Percentiles rank a stretch among this genome's conserved stretches.
Evolutionary conservation across 2,113 vertebrate genomes (phyloP).

Genomic region (Thalassoma bifasciatum): DNA sequence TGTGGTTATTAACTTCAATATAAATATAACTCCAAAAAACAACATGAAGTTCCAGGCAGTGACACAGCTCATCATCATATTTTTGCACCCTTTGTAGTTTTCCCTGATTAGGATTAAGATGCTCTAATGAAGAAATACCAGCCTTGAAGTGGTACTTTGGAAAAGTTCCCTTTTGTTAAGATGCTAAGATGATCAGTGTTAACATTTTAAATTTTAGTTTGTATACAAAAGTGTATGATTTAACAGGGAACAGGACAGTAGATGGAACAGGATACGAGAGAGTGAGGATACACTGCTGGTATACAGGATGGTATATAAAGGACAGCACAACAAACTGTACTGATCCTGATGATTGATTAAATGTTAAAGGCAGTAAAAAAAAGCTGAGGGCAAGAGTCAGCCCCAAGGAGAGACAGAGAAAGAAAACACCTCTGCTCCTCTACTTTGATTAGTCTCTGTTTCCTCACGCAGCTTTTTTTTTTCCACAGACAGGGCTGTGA

Average conservation of each 20-base stretch:
- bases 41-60: background rate
- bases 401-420: constrained; percentile 9
- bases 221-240: too few species aligned
- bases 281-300: background rate
- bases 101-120: too few species aligned
- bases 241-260: background rate
- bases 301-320: constrained; percentile 12
- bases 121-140: too few species aligned
- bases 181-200: too few species aligned
- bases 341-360: constrained; percentile 22
- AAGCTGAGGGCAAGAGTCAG: constrained; percentile 28
- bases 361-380: background rate
- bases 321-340: too few species aligned
- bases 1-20: too few species aligned
- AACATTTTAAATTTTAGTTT: too few species aligned
- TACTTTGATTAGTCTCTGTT: constrained; percentile 15
- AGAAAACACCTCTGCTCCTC: constrained; percentile 17
- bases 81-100: too few species aligned
- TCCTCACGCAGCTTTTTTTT: background rate
- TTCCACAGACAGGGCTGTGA: constrained; percentile 13
- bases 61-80: background rate
- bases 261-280: too few species aligned
- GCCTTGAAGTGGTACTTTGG: too few species aligned
- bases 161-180: too few species aligned
- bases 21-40: too few species aligned